Evolutionary conservation across 2,797 vertebrate genomes (phyloP).

Genomic region (Uromys caudimaculatus): DNA sequence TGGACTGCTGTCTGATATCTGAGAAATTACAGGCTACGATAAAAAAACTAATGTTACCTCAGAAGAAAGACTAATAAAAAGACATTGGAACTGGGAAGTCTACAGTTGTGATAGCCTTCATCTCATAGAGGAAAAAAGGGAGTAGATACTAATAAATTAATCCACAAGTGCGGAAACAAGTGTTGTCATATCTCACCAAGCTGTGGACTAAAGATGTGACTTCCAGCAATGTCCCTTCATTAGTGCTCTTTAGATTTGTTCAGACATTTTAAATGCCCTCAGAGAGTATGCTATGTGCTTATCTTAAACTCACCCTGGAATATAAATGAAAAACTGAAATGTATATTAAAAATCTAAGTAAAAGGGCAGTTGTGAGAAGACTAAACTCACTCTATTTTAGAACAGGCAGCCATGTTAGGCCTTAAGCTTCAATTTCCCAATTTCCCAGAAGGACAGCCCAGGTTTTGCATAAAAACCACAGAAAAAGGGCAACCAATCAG

Average conservation of each 20-base stretch:
- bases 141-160: constrained; percentile 55
- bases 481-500: background rate
- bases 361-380: background rate
- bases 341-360: constrained; percentile 54
- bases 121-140: background rate
- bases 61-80: constrained; percentile 62
- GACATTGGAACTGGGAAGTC: constrained; percentile 36
- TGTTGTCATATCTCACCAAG: background rate
- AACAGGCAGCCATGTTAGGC: background rate
- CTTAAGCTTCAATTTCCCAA: background rate
- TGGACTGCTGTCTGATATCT: constrained; percentile 34
- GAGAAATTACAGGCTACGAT: constrained; percentile 62
- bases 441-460: background rate
- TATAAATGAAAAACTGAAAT: constrained; percentile 51
- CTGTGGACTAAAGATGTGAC: background rate
- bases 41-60: background rate
- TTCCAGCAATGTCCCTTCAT: constrained; percentile 60
- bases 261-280: constrained; percentile 56
- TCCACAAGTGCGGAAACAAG: background rate
- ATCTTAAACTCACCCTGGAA: constrained; percentile 18
- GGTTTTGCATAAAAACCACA: background rate
- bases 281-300: constrained; percentile 27
- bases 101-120: background rate
- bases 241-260: constrained; percentile 59
- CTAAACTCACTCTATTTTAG: background rate